Base-by-base conservation (phyloP, 2,113 vertebrate species). In the Pachyramphus minor region DNA sequence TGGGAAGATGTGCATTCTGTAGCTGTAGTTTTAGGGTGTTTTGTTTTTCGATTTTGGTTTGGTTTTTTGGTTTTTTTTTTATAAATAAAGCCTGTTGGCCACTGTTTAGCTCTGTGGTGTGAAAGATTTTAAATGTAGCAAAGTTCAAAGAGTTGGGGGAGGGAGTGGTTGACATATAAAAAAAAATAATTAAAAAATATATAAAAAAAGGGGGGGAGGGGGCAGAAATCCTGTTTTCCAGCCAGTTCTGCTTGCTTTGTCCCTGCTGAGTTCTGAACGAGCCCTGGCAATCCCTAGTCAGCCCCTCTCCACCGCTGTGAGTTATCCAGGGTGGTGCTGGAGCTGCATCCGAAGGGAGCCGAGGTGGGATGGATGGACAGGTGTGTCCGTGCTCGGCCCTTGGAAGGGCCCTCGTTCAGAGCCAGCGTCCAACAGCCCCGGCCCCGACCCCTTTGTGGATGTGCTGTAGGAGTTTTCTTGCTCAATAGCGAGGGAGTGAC, bases 1-100 rank as follows among this genome's bases (percentile, higher is more conserved):
- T 99, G 99, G 99, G 99, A 98, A 97, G 97, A 98, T 98, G 99
- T 99, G 99, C 99, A 99, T 98, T 99, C 98, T 98, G 97, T 98
- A 99, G 98, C 90, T 98, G 95, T 99, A 99, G 98, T 97, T 98
- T 94, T 97, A 94, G 93, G 94, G 88, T 97, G 94, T 97, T 98
- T 98, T 97, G 96, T 77, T 96, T 45, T 66, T 77, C 50, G 25
- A 55, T 19, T 42, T 44, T 42, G 30, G 39, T 89, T 75, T 45
- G n/a, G 19, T 30, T 47, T 97, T 96, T 66, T 28, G 10, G 6
- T 31, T 49, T 31, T 69, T 83, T 91, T 89, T 79, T 88, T 14
- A 4, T 96, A 91, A 96, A 95, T 90, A 88, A 96, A 97, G 97
- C 96, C 97, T 98, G 87, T 95, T 96, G 97, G 97, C 96, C 95